phyloP scores from a whole-genome alignment of 2,113 vertebrate species.

The Sturnira hondurensis region DNA sequence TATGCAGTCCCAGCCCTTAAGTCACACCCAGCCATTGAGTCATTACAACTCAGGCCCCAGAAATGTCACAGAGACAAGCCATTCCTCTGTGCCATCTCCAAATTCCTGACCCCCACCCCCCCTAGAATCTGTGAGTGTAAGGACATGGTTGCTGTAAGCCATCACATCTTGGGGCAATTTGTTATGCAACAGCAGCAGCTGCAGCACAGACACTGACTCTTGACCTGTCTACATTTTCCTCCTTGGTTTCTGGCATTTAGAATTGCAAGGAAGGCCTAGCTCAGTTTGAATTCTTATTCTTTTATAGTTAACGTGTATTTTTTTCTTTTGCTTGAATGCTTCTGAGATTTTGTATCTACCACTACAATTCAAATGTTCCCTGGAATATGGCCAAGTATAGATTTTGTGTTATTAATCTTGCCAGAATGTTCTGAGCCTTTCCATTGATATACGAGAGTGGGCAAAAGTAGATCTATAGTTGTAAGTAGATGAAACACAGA shows the following conservation, averaged over 20 bases:
- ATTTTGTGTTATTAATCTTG: neutral
- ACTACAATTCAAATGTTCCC: neutral
- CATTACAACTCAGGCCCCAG: neutral
- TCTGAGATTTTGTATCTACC: neutral
- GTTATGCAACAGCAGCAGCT: neutral
- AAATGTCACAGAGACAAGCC: neutral
- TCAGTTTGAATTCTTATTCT: neutral
- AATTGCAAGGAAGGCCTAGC: neutral
- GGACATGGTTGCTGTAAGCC: neutral
- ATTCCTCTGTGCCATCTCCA: neutral
- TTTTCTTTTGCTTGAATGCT: neutral
- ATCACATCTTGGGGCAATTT: neutral
- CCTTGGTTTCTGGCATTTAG: neutral
- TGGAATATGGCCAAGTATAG: neutral
- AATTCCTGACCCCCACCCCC: neutral
- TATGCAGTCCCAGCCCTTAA: neutral
- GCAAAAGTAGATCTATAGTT: too few species aligned
- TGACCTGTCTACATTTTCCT: neutral
- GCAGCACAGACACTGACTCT: neutral
- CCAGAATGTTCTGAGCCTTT: neutral
- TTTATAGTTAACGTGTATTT: neutral
- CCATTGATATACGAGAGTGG: neutral
- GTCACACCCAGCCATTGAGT: neutral
- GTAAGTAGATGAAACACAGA: too few species aligned
- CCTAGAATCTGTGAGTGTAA: neutral